Evolutionary conservation across 2,888 invertebrate species (phyloP), one percentile per base, ranked within the genome.

Genomic region (Gryllus longicercus): DNA sequence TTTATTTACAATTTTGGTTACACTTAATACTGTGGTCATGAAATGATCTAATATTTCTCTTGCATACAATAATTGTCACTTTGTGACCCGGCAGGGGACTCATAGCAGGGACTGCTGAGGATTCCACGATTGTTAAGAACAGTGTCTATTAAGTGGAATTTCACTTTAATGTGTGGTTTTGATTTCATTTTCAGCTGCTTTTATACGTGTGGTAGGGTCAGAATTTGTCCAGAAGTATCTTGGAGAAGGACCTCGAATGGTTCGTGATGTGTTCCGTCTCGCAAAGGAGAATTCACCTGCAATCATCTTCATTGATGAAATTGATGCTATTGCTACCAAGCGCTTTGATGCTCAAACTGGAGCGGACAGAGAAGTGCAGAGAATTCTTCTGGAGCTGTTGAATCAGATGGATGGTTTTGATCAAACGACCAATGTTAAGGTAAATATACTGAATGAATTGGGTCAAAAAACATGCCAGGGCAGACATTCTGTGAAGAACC

Each of bases 381-480:
- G 99, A 88, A 99, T 99, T 87, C 89, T 99, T 50, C 89, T 99
- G 25, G 99, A 99, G 86, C 89, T 99, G 80, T 90, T 99, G 11
- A 99, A 99, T 89, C 99, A 99, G 88, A 99, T 99, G 99, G 99
- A 99, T 88, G 99, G 99, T 79, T 99, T 99, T 87, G 99, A 99
- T 89, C 99, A 99, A 88, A 98, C 98, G 2, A 98, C 99, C n/a
- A 99, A 99, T 89, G 99, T 99, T 21, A 99, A 99, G 91, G 98
- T 91, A 85, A 82, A 79, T 63, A 16, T 2, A 38, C 2, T 38
- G 2, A 38, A 38, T 38, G 25, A 38, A 38, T 2, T 38, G 25
- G 25, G 25, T 25, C 25, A 3, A 38, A 2, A 4, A 38, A 4
- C 25, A 0, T 38, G 25, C 25, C 25, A 38, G 2, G 25, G 25